phyloP scores from a whole-genome alignment of 2,797 vertebrate species.

The Scyliorhinus canicula region DNA sequence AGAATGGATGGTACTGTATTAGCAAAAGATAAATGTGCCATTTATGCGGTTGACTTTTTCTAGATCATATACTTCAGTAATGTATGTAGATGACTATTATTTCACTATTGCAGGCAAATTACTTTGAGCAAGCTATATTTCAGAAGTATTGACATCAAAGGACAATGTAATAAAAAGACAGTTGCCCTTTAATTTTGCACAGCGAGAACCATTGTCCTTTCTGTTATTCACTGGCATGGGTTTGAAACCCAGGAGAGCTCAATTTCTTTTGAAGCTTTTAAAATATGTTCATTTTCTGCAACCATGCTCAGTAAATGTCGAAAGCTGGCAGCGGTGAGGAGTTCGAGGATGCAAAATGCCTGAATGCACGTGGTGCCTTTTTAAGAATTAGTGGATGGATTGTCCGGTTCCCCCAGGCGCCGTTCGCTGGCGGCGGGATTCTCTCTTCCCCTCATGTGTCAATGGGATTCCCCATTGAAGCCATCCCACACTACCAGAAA shows the following conservation, averaged over 20 bases:
- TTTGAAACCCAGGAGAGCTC: neutral
- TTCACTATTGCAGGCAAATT: constrained; percentile 18
- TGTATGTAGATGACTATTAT: constrained; percentile 6
- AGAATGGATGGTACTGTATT: constrained; percentile 9
- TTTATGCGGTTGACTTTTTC: constrained; percentile 23
- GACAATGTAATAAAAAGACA: neutral
- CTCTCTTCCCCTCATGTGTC: no score
- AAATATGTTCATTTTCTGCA: neutral
- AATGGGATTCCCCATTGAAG: no score
- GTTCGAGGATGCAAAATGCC: neutral
- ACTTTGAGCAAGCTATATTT: neutral
- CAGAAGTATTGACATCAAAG: constrained; percentile 9
- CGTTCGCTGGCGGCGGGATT: no score
- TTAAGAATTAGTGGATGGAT: neutral
- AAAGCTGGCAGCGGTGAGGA: neutral
- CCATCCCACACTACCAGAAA: no score
- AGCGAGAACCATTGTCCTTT: neutral
- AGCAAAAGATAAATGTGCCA: constrained; percentile 31
- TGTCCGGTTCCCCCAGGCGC: no score
- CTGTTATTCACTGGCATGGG: neutral
- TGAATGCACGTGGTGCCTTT: neutral
- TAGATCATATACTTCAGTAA: neutral
- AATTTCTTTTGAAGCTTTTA: neutral
- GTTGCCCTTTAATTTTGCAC: neutral
- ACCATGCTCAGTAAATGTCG: neutral